Conservation (phyloP, 1,140 invertebrate species). For the Carposina sasakii region DNA sequence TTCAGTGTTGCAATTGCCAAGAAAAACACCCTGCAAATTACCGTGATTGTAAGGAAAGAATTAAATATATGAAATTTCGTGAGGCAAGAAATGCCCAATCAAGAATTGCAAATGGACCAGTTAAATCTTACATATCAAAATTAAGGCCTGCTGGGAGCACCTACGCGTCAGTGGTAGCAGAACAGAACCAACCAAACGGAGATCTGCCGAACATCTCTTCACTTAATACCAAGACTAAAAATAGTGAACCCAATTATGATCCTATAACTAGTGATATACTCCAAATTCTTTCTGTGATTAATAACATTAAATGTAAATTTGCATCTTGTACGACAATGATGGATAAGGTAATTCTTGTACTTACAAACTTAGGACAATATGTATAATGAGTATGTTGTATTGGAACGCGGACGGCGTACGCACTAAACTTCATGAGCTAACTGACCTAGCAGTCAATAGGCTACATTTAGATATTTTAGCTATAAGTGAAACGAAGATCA, state of each 20-base stretch:
- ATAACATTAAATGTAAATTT: background rate
- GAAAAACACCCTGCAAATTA: background rate
- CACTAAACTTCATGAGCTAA: background rate
- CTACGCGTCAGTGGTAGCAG: no score
- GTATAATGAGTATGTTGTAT: background rate
- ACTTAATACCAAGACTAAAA: background rate
- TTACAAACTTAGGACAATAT: background rate
- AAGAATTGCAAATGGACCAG: background rate
- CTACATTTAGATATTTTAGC: background rate
- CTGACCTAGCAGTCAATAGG: background rate
- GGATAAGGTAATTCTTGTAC: constrained; percentile 1
- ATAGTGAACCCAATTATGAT: background rate
- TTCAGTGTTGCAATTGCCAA: background rate
- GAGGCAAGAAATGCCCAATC: background rate
- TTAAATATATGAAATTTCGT: background rate
- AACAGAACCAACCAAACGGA: no score
- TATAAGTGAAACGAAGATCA: background rate
- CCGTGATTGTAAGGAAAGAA: background rate
- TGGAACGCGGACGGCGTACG: constrained; percentile 2
- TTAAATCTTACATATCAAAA: background rate
- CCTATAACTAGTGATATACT: background rate
- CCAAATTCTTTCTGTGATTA: background rate
- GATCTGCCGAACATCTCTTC: background rate
- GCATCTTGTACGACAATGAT: background rate
- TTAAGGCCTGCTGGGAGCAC: background rate